Base-by-base conservation (phyloP, 37 sponge, comb jelly and placozoan species). In the Ianthella basta region DNA sequence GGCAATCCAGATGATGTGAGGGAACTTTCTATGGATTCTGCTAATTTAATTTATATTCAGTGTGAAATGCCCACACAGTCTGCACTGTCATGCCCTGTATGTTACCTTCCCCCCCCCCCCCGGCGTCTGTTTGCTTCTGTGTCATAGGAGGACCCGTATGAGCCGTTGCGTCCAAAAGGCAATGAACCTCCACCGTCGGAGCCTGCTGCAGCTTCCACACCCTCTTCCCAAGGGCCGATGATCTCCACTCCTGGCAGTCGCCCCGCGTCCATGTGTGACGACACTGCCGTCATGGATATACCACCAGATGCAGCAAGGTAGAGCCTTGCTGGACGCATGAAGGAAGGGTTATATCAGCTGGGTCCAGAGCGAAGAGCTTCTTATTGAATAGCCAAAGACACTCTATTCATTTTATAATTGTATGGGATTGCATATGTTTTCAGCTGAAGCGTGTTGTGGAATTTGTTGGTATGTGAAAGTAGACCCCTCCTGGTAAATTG, bases 81-180 rank as follows among this genome's bases (percentile, higher is more conserved):
- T n/a, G n/a, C n/a, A n/a, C n/a, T n/a, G n/a, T n/a, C 4, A 61
- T 25, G n/a, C 25, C 2, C 25, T 27, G 27, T 40, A 19, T 44
- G 37, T 41, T 40, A 1, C 40, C 37, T 5, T 75, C 39, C 10
- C 64, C 12, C 25, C 37, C 12, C 4, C 39, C 25, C 40, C 78
- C 15, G n/a, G 12, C 20, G 5, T 70, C n/a, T 33, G 20, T 36
- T 6, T 6, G 34, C 4, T 35, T 4, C 3, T 70, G 20, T 35
- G 21, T 15, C 37, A 34, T 12, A 75, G 78, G 78, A 75, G 78
- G 78, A 75, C 16, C 78, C 78, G 18, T 75, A 75, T 75, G 78
- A 75, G 37, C 78, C 78, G 12, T 50, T 75, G 54, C 37, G 40
- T 18, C 70, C 29, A 33, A 30, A 35, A 13, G 34, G 34, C 18